A percentile compares a stretch with the other conserved stretches of the same genome.
These are phyloP conservation scores for Himalopsyche phryganea DNA, from an alignment of 1,140 invertebrate species.

Conservation along the genomic window DNA sequence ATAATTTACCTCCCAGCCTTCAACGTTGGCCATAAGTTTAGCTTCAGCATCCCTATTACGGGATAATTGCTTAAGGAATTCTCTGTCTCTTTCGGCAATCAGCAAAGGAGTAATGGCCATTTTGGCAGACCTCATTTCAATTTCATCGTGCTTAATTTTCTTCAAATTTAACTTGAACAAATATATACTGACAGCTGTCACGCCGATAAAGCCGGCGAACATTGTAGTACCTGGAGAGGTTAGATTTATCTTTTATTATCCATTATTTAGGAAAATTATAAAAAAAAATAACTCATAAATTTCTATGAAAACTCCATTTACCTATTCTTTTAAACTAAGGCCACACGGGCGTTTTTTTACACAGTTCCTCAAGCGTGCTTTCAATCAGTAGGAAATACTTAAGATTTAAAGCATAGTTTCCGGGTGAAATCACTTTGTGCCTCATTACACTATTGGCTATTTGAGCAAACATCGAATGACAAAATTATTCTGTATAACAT, in stretches of 20 bases:
- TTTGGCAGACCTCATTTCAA: conserved; percentile 72
- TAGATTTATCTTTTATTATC: neutral
- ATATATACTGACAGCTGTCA: conserved; percentile 56
- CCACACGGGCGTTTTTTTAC: neutral
- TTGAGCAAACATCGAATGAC: too few relatives aligned
- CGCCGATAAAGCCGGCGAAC: conserved; percentile 58
- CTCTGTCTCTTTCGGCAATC: conserved; percentile 76
- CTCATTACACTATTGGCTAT: too few relatives aligned
- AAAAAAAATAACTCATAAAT: neutral
- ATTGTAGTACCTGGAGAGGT: conserved; percentile 51
- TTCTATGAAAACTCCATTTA: neutral
- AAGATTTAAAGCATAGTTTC: too few relatives aligned
- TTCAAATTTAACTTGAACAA: conserved; percentile 58
- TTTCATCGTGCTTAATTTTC: conserved; percentile 51
- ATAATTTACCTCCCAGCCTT: conserved; percentile 69
- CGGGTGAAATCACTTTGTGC: too few relatives aligned
- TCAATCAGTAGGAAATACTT: neutral
- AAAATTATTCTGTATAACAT: too few relatives aligned
- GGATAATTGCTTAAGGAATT: conserved; percentile 75
- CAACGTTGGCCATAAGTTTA: conserved; percentile 82
- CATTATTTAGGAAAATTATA: conserved; percentile 9
- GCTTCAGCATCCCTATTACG: conserved; percentile 80
- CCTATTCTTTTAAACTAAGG: neutral
- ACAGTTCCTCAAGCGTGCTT: neutral
- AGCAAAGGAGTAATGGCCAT: conserved; percentile 73